A percentile compares a stretch with the other conserved stretches of the same genome.
phyloP scores from a whole-genome alignment of 2,113 vertebrate species.

The Silurus meridionalis region DNA sequence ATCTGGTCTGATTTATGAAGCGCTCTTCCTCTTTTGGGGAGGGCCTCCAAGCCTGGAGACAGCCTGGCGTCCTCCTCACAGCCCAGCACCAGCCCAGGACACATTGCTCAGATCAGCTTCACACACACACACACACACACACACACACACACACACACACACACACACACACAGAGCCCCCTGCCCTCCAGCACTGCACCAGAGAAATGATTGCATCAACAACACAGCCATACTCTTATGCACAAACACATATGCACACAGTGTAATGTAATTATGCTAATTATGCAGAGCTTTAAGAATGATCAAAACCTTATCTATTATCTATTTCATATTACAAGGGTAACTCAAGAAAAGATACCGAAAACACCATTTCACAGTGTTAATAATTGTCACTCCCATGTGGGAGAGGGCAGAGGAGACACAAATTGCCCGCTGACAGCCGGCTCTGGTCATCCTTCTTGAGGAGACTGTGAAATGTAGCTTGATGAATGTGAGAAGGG shows the following conservation, averaged over 20 bases:
- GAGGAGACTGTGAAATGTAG: slow-evolving; percentile 44
- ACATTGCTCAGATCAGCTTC: slow-evolving; percentile 73
- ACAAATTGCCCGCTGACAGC: slow-evolving; percentile 38
- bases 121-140: slow-evolving; percentile 38
- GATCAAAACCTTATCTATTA: not conserved
- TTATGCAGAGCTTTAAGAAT: not conserved
- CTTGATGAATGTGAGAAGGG: slow-evolving; percentile 52
- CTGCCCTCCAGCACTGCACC: slow-evolving; percentile 36
- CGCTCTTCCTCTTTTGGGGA: slow-evolving; percentile 90
- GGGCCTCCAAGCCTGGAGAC: slow-evolving; percentile 96
- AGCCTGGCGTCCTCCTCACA: slow-evolving; percentile 90
- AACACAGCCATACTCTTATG: slow-evolving; percentile 14
- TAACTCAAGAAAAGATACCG: not conserved
- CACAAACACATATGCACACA: slow-evolving; percentile 25
- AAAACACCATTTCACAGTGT: slow-evolving; percentile 7
- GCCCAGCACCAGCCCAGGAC: slow-evolving; percentile 72
- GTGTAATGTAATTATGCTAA: slow-evolving; percentile 49
- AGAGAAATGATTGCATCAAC: slow-evolving; percentile 18
- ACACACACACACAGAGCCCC: slow-evolving; percentile 39
- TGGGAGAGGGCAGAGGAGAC: slow-evolving; percentile 30
- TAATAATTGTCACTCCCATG: slow-evolving; percentile 48
- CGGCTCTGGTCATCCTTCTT: slow-evolving; percentile 43
- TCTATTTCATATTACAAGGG: not conserved
- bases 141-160: slow-evolving; percentile 48
- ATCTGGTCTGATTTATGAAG: slow-evolving; percentile 99